A percentile compares a stretch with the other conserved stretches of the same genome.
These are phyloP conservation scores for Himalopsyche japonica DNA, from an alignment of 2,888 invertebrate genomes.

Conservation along the genomic window DNA sequence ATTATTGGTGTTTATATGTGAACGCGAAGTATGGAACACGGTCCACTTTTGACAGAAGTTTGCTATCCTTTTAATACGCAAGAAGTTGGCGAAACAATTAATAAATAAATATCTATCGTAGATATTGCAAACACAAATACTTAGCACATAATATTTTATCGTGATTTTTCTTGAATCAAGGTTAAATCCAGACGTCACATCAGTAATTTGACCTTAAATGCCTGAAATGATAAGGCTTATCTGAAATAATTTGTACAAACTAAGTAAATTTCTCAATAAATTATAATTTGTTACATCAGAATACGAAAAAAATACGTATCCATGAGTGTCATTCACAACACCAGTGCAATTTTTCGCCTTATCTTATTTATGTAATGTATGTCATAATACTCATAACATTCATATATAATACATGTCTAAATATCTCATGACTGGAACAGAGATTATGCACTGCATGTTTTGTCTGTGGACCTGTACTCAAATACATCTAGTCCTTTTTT, in stretches of 20 bases:
- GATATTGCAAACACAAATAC: background rate
- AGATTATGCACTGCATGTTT: too few relatives aligned
- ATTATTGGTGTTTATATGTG: too few relatives aligned
- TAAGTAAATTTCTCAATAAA: background rate
- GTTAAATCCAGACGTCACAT: background rate
- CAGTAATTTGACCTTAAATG: background rate
- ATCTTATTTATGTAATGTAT: background rate
- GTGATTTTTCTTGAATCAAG: background rate
- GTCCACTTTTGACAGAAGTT: too few relatives aligned
- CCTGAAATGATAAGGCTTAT: background rate
- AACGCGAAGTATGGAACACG: too few relatives aligned
- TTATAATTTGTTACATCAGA: background rate
- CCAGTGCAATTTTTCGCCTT: background rate
- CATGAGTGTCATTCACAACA: background rate
- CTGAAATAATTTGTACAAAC: background rate
- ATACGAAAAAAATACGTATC: background rate
- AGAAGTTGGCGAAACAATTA: background rate
- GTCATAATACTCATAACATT: too few relatives aligned
- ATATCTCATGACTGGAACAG: too few relatives aligned
- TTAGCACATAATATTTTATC: background rate
- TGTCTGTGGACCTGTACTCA: too few relatives aligned
- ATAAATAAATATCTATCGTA: background rate
- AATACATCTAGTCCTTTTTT: too few relatives aligned
- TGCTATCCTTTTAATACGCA: too few relatives aligned
- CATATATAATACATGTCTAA: too few relatives aligned